Evolutionary conservation across 2,888 invertebrate species (phyloP).

Genomic region (Archips crataeganus): DNA sequence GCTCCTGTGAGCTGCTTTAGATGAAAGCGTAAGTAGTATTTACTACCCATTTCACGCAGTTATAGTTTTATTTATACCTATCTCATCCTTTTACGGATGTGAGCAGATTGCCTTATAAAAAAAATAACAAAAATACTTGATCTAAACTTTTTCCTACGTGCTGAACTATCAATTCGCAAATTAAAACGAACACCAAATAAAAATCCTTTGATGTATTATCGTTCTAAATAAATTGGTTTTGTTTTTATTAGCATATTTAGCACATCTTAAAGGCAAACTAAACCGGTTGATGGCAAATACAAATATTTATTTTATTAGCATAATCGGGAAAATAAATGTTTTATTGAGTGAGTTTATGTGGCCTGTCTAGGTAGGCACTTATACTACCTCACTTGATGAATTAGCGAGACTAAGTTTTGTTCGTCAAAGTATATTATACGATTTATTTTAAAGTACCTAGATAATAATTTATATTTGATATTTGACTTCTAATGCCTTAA

Average conservation of each 20-base stretch:
- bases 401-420: neutral
- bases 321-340: neutral
- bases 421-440: too few relatives aligned
- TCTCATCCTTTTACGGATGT: too few relatives aligned
- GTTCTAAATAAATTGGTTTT: constrained; percentile 13
- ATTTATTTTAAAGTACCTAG: too few relatives aligned
- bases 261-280: constrained; percentile 3
- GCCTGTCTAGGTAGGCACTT: neutral
- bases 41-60: neutral
- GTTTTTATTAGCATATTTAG: constrained; percentile 21
- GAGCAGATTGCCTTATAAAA: too few relatives aligned
- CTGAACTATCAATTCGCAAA: constrained; percentile 20
- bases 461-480: too few relatives aligned
- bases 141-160: neutral
- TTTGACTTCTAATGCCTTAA: too few relatives aligned
- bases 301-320: constrained; percentile 1
- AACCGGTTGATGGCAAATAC: constrained; percentile 13
- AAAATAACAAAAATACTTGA: neutral
- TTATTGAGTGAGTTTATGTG: neutral
- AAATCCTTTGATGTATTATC: constrained; percentile 30
- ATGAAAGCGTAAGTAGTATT: constrained; percentile 23
- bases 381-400: neutral
- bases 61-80: too few relatives aligned
- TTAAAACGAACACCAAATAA: constrained; percentile 25
- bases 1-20: constrained; percentile 5